Evolutionary conservation across 1,140 invertebrate genomes (phyloP), one percentile per base, ranked within the genome.

Genomic region (Eurosta solidaginis): DNA sequence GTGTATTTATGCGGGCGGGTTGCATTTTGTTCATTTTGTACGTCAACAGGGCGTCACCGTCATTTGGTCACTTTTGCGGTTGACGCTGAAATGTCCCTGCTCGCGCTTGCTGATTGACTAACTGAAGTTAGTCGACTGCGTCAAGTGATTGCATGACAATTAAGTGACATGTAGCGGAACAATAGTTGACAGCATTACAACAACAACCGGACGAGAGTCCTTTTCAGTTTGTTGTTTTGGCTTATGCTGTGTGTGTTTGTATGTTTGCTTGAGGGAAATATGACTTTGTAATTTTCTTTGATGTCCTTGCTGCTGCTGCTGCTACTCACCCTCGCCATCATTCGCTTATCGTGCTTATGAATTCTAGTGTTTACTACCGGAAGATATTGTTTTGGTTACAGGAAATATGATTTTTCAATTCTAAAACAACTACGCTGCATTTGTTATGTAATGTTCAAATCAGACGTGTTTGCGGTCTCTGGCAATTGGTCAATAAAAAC

Each of bases 361-460:
- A n/a, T n/a, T n/a, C n/a, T 68, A 2, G n/a, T 40, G 33, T 68
- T 68, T 68, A 40, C 59, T n/a, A 40, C 59, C 59, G 59, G 59
- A 68, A 40, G 27, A 68, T 40, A 27, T 68, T 36, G 59, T 68
- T 68, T 68, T 33, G 17, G 33, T 20, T 40, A n/a, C 59, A 68
- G 59, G 59, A 68, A 68, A 68, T 68, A 42, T 68, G 59, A 68
- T 68, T 68, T 63, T 68, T 68, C 33, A 68, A 42, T 68, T 68
- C 20, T 10, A 40, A 36, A 63, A 5, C 33, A 68, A 20, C n/a
- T n/a, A n/a, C 1, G 27, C 20, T 40, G 2, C 22, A 27, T 17
- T 68, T 68, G 29, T 36, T 68, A 68, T 68, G 59, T 20, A 68
- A 68, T 33, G 7, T 40, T 33, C 29, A 17, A 68, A 68, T 20